A percentile compares a stretch with the other conserved stretches of the same genome.
Evolutionary conservation across 1,140 invertebrate species (phyloP).

Genomic region (Formica exsecta): DNA sequence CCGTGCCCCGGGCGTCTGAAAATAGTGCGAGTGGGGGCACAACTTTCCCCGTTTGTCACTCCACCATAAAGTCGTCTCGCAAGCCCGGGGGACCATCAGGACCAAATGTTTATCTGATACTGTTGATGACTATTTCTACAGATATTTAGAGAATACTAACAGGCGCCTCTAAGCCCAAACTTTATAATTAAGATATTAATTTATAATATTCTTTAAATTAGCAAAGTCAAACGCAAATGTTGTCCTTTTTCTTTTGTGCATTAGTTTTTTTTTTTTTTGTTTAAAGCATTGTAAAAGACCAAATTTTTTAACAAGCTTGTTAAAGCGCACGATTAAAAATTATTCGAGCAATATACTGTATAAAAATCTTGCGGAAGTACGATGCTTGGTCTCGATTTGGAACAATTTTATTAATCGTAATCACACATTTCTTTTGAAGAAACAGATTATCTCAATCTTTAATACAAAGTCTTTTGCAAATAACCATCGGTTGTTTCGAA

Average conservation of each 20-base stretch:
- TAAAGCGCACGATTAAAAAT: no score
- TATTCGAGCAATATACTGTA: no score
- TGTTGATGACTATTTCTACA: not conserved
- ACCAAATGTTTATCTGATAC: not conserved
- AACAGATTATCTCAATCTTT: no score
- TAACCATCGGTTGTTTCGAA: no score
- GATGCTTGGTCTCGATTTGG: no score
- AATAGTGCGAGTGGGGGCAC: conserved; percentile 70
- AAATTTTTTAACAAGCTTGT: not conserved
- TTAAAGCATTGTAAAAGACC: not conserved
- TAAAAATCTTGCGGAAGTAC: no score
- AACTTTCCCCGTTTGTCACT: conserved; percentile 83
- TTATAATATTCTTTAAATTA: not conserved
- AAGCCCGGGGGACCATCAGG: conserved; percentile 45
- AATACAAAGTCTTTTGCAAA: no score
- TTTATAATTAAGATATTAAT: conserved; percentile 6
- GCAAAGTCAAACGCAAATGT: not conserved
- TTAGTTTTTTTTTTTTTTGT: not conserved
- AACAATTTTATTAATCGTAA: no score
- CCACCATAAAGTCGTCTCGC: conserved; percentile 18
- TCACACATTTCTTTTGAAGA: no score
- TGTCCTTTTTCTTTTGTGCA: not conserved
- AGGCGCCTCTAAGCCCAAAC: not conserved
- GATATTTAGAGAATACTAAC: not conserved
- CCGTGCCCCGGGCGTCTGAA: conserved; percentile 74